phyloP scores from a whole-genome alignment of 2,113 vertebrate genomes.

The Nibea coibor region DNA sequence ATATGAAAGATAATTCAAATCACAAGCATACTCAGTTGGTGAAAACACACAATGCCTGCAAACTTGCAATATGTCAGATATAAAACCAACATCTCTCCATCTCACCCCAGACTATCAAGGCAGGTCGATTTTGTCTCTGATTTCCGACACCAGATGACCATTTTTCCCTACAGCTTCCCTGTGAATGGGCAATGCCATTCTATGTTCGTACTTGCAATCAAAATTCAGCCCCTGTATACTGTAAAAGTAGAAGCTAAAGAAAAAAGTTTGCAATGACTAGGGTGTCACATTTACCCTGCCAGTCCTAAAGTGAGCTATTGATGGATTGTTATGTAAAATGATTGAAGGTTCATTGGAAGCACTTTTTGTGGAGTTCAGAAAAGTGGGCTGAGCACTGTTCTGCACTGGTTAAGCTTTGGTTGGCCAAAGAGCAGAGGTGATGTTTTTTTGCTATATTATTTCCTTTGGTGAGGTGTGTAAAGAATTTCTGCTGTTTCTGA shows the following conservation, averaged over 20 bases:
- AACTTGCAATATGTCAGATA: neutral
- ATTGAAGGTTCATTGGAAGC: neutral
- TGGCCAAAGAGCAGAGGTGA: too few species aligned
- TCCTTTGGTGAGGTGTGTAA: too few species aligned
- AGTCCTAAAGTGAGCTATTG: neutral
- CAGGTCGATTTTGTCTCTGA: neutral
- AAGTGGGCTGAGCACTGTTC: neutral
- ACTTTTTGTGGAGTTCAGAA: neutral
- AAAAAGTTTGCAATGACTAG: neutral
- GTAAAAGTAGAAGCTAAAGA: constrained; percentile 1
- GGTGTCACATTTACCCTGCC: constrained; percentile 3
- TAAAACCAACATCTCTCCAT: neutral
- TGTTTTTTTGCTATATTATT: neutral
- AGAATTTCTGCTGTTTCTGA: too few species aligned
- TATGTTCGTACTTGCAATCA: neutral
- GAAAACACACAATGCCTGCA: neutral
- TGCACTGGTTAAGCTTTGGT: neutral
- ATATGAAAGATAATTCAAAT: too few species aligned
- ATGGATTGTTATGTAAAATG: neutral
- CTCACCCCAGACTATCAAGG: neutral
- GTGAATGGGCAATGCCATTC: neutral
- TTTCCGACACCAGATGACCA: neutral
- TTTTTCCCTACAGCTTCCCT: neutral
- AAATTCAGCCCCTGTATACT: neutral
- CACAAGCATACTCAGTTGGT: neutral